Evolutionary conservation across 2,797 vertebrate species (phyloP).

Genomic region (Sebastes ruberrimus): DNA sequence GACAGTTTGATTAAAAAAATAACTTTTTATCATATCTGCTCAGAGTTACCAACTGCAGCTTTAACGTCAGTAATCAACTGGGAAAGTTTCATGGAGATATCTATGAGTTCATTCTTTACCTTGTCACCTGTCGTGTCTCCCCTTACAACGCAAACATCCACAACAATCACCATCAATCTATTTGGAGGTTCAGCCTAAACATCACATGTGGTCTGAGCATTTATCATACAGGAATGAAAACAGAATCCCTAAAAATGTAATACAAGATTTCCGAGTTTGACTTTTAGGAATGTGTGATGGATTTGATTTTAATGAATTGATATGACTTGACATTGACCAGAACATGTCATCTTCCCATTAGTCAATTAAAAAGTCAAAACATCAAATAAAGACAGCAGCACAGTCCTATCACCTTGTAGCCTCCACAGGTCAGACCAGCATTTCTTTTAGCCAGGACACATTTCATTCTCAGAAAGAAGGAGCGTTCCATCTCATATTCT

Average conservation of each 20-base stretch:
- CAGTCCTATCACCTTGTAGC: constrained; percentile 90
- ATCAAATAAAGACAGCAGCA: neutral
- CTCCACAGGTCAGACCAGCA: constrained; percentile 95
- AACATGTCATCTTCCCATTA: neutral
- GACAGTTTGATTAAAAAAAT: no score
- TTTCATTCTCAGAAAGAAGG: constrained; percentile 98
- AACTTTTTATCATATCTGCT: neutral
- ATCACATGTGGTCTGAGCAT: neutral
- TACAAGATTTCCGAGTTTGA: neutral
- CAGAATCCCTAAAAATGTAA: no score
- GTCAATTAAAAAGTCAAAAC: neutral
- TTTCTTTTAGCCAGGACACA: constrained; percentile 97
- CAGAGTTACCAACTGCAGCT: neutral
- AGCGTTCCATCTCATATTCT: constrained; percentile 98
- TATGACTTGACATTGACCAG: neutral
- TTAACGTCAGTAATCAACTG: neutral
- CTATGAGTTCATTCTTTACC: neutral
- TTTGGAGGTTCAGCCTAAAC: neutral
- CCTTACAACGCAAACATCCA: neutral
- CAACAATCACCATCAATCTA: neutral
- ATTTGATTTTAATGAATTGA: neutral
- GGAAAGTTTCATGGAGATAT: neutral
- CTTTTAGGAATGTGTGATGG: neutral
- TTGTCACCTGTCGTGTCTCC: no score
- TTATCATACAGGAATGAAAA: neutral